phyloP scores from a whole-genome alignment of 2,113 vertebrate species.

The Silurus meridionalis region DNA sequence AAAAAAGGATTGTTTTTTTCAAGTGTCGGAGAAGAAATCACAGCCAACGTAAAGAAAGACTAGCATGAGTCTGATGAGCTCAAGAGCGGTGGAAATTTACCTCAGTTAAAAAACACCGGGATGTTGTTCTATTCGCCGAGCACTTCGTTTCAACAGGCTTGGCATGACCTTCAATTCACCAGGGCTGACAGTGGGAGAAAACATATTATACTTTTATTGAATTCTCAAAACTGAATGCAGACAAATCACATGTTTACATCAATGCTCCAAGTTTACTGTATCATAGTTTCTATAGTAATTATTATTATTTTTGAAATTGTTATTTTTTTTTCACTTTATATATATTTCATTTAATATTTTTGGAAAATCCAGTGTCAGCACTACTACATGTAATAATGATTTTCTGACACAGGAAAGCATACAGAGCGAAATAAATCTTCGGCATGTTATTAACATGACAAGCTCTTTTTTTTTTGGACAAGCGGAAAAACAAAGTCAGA shows the following conservation, averaged over 20 bases:
- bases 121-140: conserved; percentile 16
- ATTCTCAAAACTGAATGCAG: not conserved
- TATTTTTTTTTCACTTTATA: no score
- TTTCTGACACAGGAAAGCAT: not conserved
- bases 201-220: not conserved
- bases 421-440: not conserved
- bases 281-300: not conserved
- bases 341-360: not conserved
- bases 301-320: no score
- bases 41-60: not conserved
- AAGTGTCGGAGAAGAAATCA: conserved; percentile 13
- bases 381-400: not conserved
- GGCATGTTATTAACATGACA: not conserved
- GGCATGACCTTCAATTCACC: conserved; percentile 21
- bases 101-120: conserved; percentile 5
- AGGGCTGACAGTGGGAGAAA: not conserved
- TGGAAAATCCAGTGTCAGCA: not conserved
- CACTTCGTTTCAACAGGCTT: not conserved
- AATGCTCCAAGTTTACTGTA: not conserved
- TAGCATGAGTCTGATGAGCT: conserved; percentile 19
- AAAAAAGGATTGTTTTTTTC: conserved; percentile 33
- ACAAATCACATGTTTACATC: not conserved
- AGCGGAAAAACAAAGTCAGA: not conserved
- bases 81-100: conserved; percentile 13
- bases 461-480: not conserved